Conservation (phyloP, 2,797 vertebrate species). For the Macropodus opercularis region DNA sequence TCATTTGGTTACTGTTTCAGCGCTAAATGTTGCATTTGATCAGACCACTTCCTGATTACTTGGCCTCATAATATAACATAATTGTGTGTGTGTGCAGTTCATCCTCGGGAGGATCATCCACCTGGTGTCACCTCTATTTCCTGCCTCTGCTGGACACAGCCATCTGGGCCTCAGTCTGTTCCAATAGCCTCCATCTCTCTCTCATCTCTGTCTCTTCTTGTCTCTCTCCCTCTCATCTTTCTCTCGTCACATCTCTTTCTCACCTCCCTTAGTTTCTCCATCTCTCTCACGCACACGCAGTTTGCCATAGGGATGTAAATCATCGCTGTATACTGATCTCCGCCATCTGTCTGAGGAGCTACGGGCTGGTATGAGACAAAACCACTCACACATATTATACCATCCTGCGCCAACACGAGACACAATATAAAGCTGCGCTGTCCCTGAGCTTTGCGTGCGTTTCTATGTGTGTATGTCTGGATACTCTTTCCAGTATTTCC, state of each 20-base stretch:
- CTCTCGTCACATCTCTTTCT: slow-evolving; percentile 15
- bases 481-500: slow-evolving; percentile 69
- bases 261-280: background rate
- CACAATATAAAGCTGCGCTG: slow-evolving; percentile 47
- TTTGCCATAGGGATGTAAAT: slow-evolving; percentile 41
- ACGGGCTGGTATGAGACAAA: slow-evolving; percentile 54
- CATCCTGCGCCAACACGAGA: slow-evolving; percentile 44
- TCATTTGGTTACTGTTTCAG: background rate
- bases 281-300: background rate
- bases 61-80: slow-evolving; percentile 7
- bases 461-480: slow-evolving; percentile 19
- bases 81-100: slow-evolving; percentile 16
- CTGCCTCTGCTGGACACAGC: slow-evolving; percentile 71
- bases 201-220: slow-evolving; percentile 19
- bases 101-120: slow-evolving; percentile 61
- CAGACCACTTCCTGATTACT: slow-evolving; percentile 18
- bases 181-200: slow-evolving; percentile 54
- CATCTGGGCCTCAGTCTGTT: slow-evolving; percentile 83
- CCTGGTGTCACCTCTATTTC: slow-evolving; percentile 77
- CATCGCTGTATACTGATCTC: slow-evolving; percentile 49
- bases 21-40: slow-evolving; percentile 6
- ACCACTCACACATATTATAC: slow-evolving; percentile 37
- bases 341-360: slow-evolving; percentile 68
- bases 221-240: slow-evolving; percentile 11
- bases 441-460: slow-evolving; percentile 26